phyloP scores from a whole-genome alignment of 2,888 invertebrate species.

The Mesochorus sp. region DNA sequence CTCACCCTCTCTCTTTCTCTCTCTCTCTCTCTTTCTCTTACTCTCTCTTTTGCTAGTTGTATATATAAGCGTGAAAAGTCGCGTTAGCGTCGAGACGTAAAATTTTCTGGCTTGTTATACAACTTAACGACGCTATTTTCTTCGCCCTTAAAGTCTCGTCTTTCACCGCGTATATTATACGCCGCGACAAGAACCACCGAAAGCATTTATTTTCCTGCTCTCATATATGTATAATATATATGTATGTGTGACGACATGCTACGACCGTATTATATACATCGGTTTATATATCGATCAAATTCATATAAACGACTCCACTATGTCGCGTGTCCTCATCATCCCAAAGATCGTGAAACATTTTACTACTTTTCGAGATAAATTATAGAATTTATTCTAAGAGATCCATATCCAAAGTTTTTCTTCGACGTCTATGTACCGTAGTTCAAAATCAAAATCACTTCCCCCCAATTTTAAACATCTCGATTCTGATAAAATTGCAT shows the following conservation, averaged over 20 bases:
- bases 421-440: too few species aligned
- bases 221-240: too few species aligned
- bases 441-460: too few species aligned
- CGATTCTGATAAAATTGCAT: too few species aligned
- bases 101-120: constrained; percentile 63
- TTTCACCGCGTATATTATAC: constrained; percentile 37
- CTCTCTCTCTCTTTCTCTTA: constrained; percentile 49
- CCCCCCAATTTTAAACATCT: too few species aligned
- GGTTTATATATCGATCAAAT: constrained; percentile 35
- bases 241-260: constrained; percentile 25
- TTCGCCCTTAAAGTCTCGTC: constrained; percentile 45
- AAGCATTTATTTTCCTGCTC: constrained; percentile 23
- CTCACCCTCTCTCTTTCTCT: constrained; percentile 42
- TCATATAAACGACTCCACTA: neutral
- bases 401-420: too few species aligned
- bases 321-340: constrained; percentile 31
- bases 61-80: constrained; percentile 51
- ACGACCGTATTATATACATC: neutral
- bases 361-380: too few species aligned
- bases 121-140: constrained; percentile 61
- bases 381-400: too few species aligned
- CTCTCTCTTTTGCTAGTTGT: constrained; percentile 7
- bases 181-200: neutral
- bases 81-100: constrained; percentile 50
- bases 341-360: constrained; percentile 33